A percentile compares a stretch with the other conserved stretches of the same genome.
Evolutionary conservation across 2,888 invertebrate species (phyloP).

Genomic region (Saturnia pavonia): DNA sequence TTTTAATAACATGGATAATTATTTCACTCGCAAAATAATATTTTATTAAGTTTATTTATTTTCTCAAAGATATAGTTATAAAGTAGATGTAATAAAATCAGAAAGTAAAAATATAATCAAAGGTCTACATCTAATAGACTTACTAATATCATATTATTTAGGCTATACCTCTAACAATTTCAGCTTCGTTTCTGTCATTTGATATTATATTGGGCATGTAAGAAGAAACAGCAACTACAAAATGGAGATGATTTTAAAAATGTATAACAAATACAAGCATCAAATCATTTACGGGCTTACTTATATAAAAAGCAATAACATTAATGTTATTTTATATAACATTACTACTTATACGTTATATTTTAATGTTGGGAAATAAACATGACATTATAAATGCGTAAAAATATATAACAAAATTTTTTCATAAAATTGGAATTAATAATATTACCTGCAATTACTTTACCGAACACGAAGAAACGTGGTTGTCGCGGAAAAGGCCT

Average conservation of each 20-base stretch:
- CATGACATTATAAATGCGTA: neutral
- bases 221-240: neutral
- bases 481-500: neutral
- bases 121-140: neutral
- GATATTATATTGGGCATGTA: neutral
- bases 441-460: conserved; percentile 13
- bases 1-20: too few species aligned
- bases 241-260: too few species aligned
- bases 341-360: neutral
- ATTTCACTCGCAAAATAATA: too few species aligned
- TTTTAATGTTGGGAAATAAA: neutral
- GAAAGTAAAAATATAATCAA: neutral
- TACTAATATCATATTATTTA: neutral
- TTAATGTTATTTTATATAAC: too few species aligned
- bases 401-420: neutral
- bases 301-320: too few species aligned
- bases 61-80: too few species aligned
- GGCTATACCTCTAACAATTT: neutral
- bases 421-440: neutral
- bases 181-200: neutral
- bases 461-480: conserved; percentile 7
- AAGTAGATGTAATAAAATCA: too few species aligned
- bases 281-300: too few species aligned
- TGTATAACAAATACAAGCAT: too few species aligned
- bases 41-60: too few species aligned